Conservation (phyloP, 2,797 vertebrate species). For the Melopsittacus undulatus region DNA sequence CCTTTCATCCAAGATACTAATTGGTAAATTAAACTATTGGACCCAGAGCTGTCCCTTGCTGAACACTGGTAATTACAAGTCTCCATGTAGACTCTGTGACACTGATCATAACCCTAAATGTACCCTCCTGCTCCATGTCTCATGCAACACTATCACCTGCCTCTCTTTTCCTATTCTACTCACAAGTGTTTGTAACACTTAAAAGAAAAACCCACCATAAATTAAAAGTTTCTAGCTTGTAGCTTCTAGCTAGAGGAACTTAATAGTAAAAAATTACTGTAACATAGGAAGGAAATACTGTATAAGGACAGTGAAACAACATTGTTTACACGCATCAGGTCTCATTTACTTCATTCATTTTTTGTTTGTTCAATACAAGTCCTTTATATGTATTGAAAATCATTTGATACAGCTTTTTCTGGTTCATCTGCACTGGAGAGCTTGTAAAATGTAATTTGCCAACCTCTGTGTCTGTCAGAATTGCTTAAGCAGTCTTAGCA, state of each 20-base stretch:
- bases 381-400: not conserved
- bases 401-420: not conserved
- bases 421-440: not conserved
- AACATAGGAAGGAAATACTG: not conserved
- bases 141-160: not conserved
- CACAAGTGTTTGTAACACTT: not conserved
- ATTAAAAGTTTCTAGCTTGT: not conserved
- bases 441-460: not conserved
- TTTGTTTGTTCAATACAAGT: not conserved
- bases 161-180: not conserved
- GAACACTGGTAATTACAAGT: not conserved
- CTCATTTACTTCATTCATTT: not conserved
- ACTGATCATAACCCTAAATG: not conserved
- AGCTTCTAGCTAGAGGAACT: conserved; percentile 7
- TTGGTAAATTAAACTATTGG: not conserved
- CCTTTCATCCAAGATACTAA: not conserved
- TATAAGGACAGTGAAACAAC: not conserved
- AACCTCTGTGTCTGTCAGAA: not conserved
- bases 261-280: not conserved
- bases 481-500: not conserved
- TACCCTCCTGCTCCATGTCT: not conserved
- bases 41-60: not conserved
- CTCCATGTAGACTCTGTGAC: not conserved
- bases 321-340: not conserved
- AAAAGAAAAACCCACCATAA: not conserved